A percentile compares a stretch with the other conserved stretches of the same genome.
phyloP scores from a whole-genome alignment of 2,113 vertebrate species.

The Cryptotis parvus region DNA sequence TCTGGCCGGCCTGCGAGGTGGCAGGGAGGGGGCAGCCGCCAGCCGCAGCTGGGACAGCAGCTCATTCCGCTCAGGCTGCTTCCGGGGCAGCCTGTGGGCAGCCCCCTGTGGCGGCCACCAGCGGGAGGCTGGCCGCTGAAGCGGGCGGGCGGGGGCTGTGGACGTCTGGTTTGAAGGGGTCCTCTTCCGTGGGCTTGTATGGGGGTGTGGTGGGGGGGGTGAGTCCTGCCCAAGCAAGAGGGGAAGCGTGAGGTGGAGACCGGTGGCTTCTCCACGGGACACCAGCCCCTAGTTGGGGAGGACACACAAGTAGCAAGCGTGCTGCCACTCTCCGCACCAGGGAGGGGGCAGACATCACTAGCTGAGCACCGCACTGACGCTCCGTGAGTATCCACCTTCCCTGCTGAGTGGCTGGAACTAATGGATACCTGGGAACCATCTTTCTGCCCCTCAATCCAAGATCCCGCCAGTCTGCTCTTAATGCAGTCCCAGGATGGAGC shows the following conservation, averaged over 20 bases:
- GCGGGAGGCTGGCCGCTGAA: conserved; percentile 28
- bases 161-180: conserved; percentile 96
- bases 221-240: conserved; percentile 89
- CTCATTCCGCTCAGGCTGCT: conserved; percentile 95
- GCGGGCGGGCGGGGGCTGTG: conserved; percentile 82
- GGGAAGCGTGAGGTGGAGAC: conserved; percentile 35
- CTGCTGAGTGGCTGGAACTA: not conserved
- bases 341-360: not conserved
- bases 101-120: not conserved
- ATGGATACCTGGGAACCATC: not conserved
- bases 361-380: not conserved
- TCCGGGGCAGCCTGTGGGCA: conserved; percentile 87
- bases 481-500: not conserved
- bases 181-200: conserved; percentile 96
- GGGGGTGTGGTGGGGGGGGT: conserved; percentile 98
- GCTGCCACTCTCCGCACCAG: not conserved
- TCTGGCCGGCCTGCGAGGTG: conserved; percentile 79
- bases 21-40: conserved; percentile 72
- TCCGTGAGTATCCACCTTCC: too few species aligned
- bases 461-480: not conserved
- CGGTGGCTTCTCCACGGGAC: not conserved
- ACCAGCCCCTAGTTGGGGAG: not conserved
- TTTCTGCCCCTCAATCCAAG: not conserved
- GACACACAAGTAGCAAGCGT: rapidly evolving
- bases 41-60: conserved; percentile 94